Base-by-base conservation (phyloP, 2,797 vertebrate species). In the Oryzias sinensis region DNA sequence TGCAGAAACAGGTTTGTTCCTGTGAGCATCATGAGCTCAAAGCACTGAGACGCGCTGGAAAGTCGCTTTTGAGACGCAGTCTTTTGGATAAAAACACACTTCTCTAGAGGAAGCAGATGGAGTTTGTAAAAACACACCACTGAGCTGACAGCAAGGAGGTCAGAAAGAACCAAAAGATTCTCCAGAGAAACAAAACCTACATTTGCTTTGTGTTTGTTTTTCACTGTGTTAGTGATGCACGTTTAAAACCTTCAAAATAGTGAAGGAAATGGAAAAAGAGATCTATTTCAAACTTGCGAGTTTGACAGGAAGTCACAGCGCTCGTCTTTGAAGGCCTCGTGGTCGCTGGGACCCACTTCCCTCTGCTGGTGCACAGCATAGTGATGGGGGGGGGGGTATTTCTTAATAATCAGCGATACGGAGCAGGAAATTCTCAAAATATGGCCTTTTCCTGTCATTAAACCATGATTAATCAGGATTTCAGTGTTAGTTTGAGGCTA, bases 1-100 rank as follows among this genome's bases (percentile, higher is more conserved):
- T 99, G 70, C 85, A 96, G 45, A 92, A 86, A 72, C 94, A 97
- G 95, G 97, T 37, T 37, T 37, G 33, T 37, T 37, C 29, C 9
- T 13, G 33, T 37, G 33, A 37, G 9, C 33, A 37, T 37, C 33
- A 37, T 11, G 8, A 37, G 33, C 33, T 37, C 33, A 37, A 37
- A 37, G 33, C 33, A 37, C 33, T 4, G 33, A 37, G 11, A 37
- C 33, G 0, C 11, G 11, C 9, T 37, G 33, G 9, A 13, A 0
- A 37, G 22, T 17, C 47, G 24, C 6, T 55, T 44, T 16, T 18
- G 14, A 0, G 17, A 45, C 18, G 40, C 40, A n/a, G 7, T 43
- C 5, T 43, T n/a, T 43, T 43, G 6, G 14, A 3, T 1, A 16
- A n/a, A 15, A n/a, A n/a, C 16, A 6, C 14, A 45, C 7, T 9